Evolutionary conservation across 2,113 vertebrate species (phyloP).

Genomic region (Elaphurus davidianus): DNA sequence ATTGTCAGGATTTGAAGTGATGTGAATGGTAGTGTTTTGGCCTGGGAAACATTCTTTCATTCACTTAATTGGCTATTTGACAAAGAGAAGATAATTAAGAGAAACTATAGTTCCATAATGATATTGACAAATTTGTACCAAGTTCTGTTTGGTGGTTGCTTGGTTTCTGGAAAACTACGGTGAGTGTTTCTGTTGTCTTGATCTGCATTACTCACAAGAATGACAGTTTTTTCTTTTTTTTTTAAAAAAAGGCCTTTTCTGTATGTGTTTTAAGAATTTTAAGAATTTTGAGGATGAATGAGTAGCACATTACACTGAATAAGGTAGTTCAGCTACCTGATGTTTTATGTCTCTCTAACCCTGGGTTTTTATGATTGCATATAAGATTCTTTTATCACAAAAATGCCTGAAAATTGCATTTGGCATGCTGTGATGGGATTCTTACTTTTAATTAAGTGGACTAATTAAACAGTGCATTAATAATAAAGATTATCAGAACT

Average conservation of each 20-base stretch:
- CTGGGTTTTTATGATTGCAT: neutral
- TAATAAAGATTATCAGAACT: neutral
- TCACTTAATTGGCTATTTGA: neutral
- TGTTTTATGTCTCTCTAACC: neutral
- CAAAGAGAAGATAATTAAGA: neutral
- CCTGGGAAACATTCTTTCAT: neutral
- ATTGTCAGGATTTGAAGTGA: neutral
- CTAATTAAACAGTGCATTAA: neutral
- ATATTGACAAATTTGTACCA: neutral
- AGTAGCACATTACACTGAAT: neutral
- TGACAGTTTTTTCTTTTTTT: neutral
- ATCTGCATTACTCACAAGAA: neutral
- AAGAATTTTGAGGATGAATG: neutral
- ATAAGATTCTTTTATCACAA: neutral
- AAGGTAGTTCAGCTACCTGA: neutral
- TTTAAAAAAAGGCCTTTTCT: neutral
- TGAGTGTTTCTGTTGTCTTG: neutral
- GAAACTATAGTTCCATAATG: neutral
- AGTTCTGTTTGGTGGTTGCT: neutral
- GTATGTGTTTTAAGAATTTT: neutral
- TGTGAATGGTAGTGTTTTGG: neutral
- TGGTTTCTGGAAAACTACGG: neutral
- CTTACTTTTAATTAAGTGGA: neutral
- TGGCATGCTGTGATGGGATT: neutral
- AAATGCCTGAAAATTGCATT: neutral